phyloP scores from a whole-genome alignment of 2,797 vertebrate species.

The Protosalanx chinensis region DNA sequence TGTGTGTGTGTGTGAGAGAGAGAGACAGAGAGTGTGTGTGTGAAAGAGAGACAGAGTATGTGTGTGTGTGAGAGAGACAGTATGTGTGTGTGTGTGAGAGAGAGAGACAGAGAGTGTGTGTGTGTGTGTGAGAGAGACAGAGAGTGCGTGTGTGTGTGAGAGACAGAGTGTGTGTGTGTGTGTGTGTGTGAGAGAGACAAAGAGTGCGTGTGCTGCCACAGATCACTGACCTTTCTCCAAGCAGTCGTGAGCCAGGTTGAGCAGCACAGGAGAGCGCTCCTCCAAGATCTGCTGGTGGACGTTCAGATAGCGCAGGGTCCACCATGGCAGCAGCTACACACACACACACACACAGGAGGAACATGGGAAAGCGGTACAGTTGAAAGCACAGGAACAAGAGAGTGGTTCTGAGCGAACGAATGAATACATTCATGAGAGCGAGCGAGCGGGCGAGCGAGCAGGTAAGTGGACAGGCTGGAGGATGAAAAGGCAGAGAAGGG shows the following conservation, averaged over 20 bases:
- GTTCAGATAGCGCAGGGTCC: conserved; percentile 83
- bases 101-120: not conserved
- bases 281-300: conserved; percentile 91
- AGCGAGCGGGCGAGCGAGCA: not conserved
- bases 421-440: not conserved
- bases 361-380: conserved; percentile 19
- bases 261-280: conserved; percentile 83
- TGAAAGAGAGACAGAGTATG: not conserved
- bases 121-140: not conserved
- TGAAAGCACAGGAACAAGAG: conserved; percentile 17
- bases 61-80: not conserved
- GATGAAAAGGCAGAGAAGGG: not conserved
- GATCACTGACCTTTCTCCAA: conserved; percentile 77
- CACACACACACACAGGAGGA: conserved; percentile 12
- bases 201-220: not conserved
- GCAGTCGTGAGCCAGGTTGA: conserved; percentile 71
- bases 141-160: not conserved
- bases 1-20: too few species aligned
- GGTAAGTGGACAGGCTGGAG: not conserved
- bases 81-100: not conserved
- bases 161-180: conserved; percentile 4
- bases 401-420: not conserved
- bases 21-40: not conserved
- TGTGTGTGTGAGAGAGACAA: not conserved
- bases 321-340: conserved; percentile 85